Evolutionary conservation across 2,888 invertebrate genomes (phyloP).

Genomic region (Crossocerus cetratus): DNA sequence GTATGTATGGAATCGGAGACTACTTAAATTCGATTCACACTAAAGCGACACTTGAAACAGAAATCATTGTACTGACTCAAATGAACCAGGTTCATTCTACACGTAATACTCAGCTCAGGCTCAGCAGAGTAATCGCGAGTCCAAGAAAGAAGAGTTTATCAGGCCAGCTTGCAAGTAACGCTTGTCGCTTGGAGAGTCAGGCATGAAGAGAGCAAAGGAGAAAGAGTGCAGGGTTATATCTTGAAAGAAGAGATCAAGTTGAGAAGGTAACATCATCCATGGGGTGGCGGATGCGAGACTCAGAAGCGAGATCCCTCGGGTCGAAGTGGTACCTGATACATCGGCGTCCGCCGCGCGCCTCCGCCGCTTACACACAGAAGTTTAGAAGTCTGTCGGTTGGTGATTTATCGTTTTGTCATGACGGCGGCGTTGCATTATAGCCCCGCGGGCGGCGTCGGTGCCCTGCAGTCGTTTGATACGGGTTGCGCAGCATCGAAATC

Average conservation of each 20-base stretch:
- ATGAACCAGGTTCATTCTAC: too few relatives aligned
- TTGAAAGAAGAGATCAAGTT: background rate
- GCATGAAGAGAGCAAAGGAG: background rate
- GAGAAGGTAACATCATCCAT: background rate
- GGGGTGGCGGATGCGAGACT: slow-evolving; percentile 5
- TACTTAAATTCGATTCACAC: too few relatives aligned
- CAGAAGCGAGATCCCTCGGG: slow-evolving; percentile 23
- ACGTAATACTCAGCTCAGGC: too few relatives aligned
- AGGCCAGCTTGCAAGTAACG: too few relatives aligned
- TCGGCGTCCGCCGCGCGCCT: slow-evolving; percentile 3
- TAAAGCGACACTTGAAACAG: too few relatives aligned
- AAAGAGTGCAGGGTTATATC: background rate
- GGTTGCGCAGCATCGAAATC: slow-evolving; percentile 42
- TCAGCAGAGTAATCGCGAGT: too few relatives aligned
- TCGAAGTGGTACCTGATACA: slow-evolving; percentile 21
- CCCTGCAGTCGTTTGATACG: slow-evolving; percentile 28
- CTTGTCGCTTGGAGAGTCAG: too few relatives aligned
- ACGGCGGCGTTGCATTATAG: slow-evolving; percentile 8
- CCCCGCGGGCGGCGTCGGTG: too few relatives aligned
- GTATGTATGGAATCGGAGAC: too few relatives aligned
- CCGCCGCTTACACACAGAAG: slow-evolving; percentile 19
- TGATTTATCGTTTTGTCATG: slow-evolving; percentile 49
- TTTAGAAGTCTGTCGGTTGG: slow-evolving; percentile 17
- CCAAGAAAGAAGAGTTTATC: too few relatives aligned
- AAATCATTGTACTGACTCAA: too few relatives aligned